These are phyloP conservation scores for Halcyon leucocephala DNA, from an alignment of 2,797 vertebrate species.

Conservation along the genomic window DNA sequence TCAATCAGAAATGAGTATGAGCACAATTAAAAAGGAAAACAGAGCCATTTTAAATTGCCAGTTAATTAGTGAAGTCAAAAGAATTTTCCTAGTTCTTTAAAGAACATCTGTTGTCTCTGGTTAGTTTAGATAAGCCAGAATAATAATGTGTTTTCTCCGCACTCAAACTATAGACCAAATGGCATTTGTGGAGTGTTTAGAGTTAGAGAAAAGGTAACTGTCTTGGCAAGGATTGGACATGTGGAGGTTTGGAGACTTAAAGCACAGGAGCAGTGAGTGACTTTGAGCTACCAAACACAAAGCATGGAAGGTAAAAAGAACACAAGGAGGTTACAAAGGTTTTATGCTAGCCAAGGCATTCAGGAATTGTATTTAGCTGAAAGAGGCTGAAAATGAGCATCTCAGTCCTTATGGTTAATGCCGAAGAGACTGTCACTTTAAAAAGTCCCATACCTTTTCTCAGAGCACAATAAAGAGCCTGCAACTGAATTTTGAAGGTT, in stretches of 20 bases:
- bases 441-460: background rate
- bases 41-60: background rate
- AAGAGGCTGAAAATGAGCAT: background rate
- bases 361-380: background rate
- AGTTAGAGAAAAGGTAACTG: background rate
- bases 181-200: background rate
- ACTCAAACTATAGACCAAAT: background rate
- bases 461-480: background rate
- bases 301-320: background rate
- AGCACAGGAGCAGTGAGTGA: background rate
- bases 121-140: background rate
- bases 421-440: background rate
- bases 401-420: background rate
- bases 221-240: background rate
- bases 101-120: background rate
- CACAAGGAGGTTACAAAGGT: background rate
- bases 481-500: background rate
- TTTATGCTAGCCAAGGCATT: background rate
- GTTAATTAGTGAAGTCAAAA: constrained; percentile 18
- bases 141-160: background rate
- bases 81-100: background rate
- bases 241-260: background rate
- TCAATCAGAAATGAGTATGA: background rate
- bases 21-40: background rate
- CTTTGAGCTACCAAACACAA: background rate